Evolutionary conservation across 2,888 invertebrate species (phyloP).

Genomic region (Gastracanthus pulcherrimus): DNA sequence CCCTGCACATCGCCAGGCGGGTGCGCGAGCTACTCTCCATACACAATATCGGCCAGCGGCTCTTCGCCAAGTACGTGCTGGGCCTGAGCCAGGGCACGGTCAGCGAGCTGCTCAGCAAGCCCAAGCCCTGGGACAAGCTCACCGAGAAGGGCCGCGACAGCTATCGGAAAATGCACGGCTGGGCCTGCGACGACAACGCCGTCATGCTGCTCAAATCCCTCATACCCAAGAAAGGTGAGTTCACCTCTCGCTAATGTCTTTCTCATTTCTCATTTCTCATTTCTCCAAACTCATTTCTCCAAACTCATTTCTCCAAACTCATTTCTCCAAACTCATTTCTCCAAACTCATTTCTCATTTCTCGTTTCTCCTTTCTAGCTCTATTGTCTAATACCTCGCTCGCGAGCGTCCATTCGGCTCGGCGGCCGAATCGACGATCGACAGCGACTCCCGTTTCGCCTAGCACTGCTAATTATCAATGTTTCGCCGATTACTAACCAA

Average conservation of each 20-base stretch:
- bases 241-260: slow-evolving; percentile 62
- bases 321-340: too few relatives aligned
- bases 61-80: slow-evolving; percentile 99
- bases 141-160: slow-evolving; percentile 99
- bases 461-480: slow-evolving; percentile 74
- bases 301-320: too few relatives aligned
- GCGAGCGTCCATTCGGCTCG: too few relatives aligned
- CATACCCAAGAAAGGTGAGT: slow-evolving; percentile 98
- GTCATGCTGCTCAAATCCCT: slow-evolving; percentile 98
- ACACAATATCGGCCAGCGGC: slow-evolving; percentile 98
- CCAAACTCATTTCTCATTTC: too few relatives aligned
- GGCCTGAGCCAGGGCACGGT: slow-evolving; percentile 98
- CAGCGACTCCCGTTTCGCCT: slow-evolving; percentile 68
- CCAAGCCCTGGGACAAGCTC: slow-evolving; percentile 99
- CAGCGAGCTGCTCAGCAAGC: slow-evolving; percentile 98
- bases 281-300: slow-evolving; percentile 32
- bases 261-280: slow-evolving; percentile 39
- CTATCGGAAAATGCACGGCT: slow-evolving; percentile 99
- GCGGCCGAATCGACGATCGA: too few relatives aligned
- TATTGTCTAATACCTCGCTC: too few relatives aligned
- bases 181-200: slow-evolving; percentile 98
- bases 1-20: slow-evolving; percentile 94
- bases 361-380: too few relatives aligned
- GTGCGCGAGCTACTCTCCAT: slow-evolving; percentile 96
- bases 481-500: slow-evolving; percentile 72